Conservation (phyloP, 2,113 vertebrate species). For the Sceloporus undulatus region DNA sequence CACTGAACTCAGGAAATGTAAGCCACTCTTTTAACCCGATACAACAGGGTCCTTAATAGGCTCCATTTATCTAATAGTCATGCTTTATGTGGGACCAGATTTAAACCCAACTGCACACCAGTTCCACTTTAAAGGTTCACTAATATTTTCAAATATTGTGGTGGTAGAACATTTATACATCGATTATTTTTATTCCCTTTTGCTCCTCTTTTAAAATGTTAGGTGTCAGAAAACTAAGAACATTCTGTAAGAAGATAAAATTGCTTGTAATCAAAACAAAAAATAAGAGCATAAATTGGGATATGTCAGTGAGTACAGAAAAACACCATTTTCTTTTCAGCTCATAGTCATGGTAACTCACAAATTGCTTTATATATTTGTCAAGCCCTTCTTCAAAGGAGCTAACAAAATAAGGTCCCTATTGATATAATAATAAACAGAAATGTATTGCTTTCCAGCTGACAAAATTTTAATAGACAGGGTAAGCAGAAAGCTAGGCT, state of each 20-base stretch:
- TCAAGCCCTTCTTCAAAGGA: slow-evolving; percentile 31
- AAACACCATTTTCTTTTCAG: background rate
- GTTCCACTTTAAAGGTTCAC: background rate
- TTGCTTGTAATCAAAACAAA: background rate
- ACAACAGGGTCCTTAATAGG: too few relatives aligned
- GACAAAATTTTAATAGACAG: slow-evolving; percentile 2
- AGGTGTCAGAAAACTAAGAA: background rate
- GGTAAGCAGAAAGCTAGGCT: slow-evolving; percentile 45
- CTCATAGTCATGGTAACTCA: background rate
- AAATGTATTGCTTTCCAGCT: slow-evolving; percentile 14
- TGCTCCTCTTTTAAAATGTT: background rate
- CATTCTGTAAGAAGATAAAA: background rate
- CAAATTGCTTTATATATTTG: slow-evolving; percentile 23
- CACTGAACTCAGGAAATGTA: too few relatives aligned
- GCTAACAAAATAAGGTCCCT: slow-evolving; percentile 24
- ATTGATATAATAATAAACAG: slow-evolving; percentile 42
- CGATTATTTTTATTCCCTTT: background rate
- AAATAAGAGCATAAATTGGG: background rate
- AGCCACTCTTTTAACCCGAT: too few relatives aligned
- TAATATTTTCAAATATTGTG: background rate
- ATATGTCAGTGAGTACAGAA: background rate
- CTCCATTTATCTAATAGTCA: too few relatives aligned
- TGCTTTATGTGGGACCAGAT: too few relatives aligned
- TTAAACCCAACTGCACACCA: background rate
- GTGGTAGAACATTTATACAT: background rate